Base-by-base conservation (phyloP, 2,888 invertebrate species). In the Plutella xylostella region DNA sequence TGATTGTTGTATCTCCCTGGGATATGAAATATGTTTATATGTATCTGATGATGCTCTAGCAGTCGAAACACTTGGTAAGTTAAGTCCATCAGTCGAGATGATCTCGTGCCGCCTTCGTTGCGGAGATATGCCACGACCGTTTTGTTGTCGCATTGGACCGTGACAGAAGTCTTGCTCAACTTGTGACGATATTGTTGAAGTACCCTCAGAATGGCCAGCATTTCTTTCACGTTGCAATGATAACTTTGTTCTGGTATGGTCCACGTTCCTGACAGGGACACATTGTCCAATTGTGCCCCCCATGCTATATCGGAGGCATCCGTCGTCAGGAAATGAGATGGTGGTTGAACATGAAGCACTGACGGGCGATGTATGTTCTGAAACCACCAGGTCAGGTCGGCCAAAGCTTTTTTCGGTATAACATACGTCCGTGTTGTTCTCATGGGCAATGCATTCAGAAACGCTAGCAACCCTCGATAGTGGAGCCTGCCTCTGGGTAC, bases 41-140 rank as follows among this genome's bases (percentile, higher is more conserved):
- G 48, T 22, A 55, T 48, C 7, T 52, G 22, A 20, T 48, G 28
- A 5, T 38, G 20, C 37, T 54, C 49, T n/a, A 52, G 37, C 6
- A 49, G 6, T 4, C 45, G 15, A 22, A 48, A 48, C 3, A 50
- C 21, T 45, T 49, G 22, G 21, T 45, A 35, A 15, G 52, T 49
- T 11, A 52, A 6, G 1, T 47, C 18, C 22, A 50, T 40, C 1
- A 52, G 43, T 9, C 11, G n/a, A n/a, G 5, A 17, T 17, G 54
- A 53, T 11, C 17, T 43, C 6, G 55, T 57, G 3, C 50, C 47
- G 14, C 56, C 57, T 47, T 57, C 55, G 40, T 56, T 55, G n/a
- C n/a, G n/a, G n/a, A n/a, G n/a, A n/a, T n/a, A n/a, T n/a, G n/a
- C n/a, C n/a, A n/a, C n/a, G n/a, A 31, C 43, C 35, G 51, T 47